These are phyloP conservation scores for Tuta absoluta DNA, from an alignment of 2,888 invertebrate species.

Conservation along the genomic window DNA sequence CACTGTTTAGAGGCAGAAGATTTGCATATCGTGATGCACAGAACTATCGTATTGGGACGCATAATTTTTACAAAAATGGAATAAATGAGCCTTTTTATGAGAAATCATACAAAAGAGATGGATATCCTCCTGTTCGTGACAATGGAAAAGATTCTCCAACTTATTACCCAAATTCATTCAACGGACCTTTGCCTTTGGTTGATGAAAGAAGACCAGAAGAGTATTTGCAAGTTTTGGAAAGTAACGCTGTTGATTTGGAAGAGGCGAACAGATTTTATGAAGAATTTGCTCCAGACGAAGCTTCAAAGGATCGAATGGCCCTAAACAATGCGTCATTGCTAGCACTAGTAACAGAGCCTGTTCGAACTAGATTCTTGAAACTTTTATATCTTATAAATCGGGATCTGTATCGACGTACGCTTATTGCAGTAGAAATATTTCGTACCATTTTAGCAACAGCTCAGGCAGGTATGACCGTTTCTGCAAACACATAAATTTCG, in stretches of 20 bases:
- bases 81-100: conserved; percentile 56
- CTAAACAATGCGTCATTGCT: conserved; percentile 75
- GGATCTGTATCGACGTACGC: not conserved
- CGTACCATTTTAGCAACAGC: conserved; percentile 13
- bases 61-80: conserved; percentile 55
- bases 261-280: conserved; percentile 88
- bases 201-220: conserved; percentile 55
- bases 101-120: conserved; percentile 57
- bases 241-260: conserved; percentile 51
- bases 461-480: not conserved
- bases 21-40: conserved; percentile 57
- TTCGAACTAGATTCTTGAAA: conserved; percentile 6
- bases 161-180: conserved; percentile 96
- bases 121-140: conserved; percentile 84
- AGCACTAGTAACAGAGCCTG: not conserved
- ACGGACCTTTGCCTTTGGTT: conserved; percentile 87
- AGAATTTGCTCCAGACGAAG: conserved; percentile 67
- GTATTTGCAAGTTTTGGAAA: conserved; percentile 44
- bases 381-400: conserved; percentile 1
- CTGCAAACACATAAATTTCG: not conserved
- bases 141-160: conserved; percentile 94
- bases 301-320: conserved; percentile 33
- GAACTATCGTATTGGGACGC: conserved; percentile 55
- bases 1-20: conserved; percentile 52
- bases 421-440: not conserved